Evolutionary conservation across 2,797 vertebrate species (phyloP).

Genomic region (Catamblyrhynchus diadema): DNA sequence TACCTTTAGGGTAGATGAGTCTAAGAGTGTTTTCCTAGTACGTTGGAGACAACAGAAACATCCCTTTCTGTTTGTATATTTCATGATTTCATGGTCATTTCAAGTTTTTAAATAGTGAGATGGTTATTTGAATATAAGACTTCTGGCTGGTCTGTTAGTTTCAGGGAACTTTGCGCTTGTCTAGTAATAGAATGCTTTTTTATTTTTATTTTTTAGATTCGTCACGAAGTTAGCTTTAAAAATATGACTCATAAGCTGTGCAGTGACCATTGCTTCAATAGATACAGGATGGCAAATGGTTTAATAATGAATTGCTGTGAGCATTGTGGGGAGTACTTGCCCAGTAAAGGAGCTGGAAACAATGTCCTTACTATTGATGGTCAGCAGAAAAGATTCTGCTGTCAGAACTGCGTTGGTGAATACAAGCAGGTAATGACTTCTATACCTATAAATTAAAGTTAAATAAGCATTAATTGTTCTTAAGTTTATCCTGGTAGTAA

Average conservation of each 20-base stretch:
- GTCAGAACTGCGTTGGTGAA: conserved; percentile 94
- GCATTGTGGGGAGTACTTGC: conserved; percentile 96
- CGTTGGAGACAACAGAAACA: background rate
- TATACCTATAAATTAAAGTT: background rate
- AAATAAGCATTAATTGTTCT: background rate
- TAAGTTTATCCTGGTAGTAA: background rate
- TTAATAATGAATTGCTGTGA: conserved; percentile 99
- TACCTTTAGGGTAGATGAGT: background rate
- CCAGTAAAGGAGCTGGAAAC: conserved; percentile 92
- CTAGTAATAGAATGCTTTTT: background rate
- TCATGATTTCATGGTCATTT: background rate
- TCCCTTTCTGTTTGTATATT: background rate
- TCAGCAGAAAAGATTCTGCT: conserved; percentile 98
- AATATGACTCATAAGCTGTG: conserved; percentile 98
- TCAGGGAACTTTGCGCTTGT: background rate
- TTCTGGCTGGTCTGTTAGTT: background rate
- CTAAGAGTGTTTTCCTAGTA: background rate
- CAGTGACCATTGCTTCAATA: conserved; percentile 96
- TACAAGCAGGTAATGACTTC: conserved; percentile 90
- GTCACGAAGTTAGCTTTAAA: conserved; percentile 99
- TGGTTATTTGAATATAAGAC: background rate
- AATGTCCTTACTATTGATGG: conserved; percentile 93
- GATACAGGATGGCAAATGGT: conserved; percentile 96
- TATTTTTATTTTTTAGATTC: conserved; percentile 83
- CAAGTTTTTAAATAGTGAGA: background rate